phyloP scores from a whole-genome alignment of 2,113 vertebrate genomes.

The Gopherus flavomarginatus region DNA sequence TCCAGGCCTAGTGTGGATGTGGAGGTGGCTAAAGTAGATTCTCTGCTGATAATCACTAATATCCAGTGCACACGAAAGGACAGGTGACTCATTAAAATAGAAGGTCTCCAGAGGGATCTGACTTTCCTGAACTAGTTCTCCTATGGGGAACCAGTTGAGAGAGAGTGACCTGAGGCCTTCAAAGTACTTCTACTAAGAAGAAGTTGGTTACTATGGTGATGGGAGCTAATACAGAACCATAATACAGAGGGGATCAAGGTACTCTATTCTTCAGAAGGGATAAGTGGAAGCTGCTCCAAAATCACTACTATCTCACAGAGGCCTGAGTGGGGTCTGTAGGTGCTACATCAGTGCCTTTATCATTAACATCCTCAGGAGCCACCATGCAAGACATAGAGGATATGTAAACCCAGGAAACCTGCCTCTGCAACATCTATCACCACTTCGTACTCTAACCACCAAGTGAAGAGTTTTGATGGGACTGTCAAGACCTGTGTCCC shows the following conservation, averaged over 20 bases:
- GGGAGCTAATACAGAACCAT: neutral
- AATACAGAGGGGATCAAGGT: neutral
- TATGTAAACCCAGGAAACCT: too few species aligned
- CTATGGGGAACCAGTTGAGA: neutral
- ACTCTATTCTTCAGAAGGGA: neutral
- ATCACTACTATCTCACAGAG: neutral
- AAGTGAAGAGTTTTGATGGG: too few species aligned
- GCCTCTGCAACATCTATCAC: too few species aligned
- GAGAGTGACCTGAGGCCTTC: neutral
- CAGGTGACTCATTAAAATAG: neutral
- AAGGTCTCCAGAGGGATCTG: neutral
- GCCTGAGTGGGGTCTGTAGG: neutral
- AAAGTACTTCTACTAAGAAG: neutral
- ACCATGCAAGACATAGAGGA: too few species aligned
- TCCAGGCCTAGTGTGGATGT: neutral
- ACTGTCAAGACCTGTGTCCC: too few species aligned
- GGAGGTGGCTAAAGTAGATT: neutral
- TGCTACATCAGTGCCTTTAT: too few species aligned
- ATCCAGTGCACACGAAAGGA: fast-evolving
- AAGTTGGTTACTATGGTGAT: neutral
- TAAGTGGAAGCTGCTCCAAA: neutral
- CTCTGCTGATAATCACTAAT: fast-evolving
- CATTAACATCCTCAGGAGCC: too few species aligned
- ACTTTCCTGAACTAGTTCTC: too few species aligned
- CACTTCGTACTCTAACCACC: too few species aligned